phyloP scores from a whole-genome alignment of 1,140 invertebrate species.

The Armadillidium nasatum region DNA sequence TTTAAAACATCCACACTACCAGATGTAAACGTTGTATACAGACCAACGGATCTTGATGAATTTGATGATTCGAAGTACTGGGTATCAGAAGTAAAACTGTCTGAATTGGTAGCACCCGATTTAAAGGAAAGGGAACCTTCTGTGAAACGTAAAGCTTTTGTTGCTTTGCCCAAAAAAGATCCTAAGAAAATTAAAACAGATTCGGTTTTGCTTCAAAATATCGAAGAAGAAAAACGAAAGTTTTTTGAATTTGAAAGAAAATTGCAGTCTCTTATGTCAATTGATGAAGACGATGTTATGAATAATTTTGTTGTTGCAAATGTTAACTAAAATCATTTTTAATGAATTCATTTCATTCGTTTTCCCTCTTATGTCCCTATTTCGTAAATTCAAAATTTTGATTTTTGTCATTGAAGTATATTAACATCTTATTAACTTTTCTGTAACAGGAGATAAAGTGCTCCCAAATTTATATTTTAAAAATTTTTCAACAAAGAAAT shows the following conservation, averaged over 20 bases:
- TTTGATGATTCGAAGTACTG: slow-evolving; percentile 21
- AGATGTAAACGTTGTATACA: slow-evolving; percentile 20
- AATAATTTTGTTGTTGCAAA: too few relatives aligned
- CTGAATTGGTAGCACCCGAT: slow-evolving; percentile 20
- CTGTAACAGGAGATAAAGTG: too few relatives aligned
- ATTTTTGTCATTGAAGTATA: too few relatives aligned
- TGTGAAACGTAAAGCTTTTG: background rate
- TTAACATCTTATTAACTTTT: too few relatives aligned
- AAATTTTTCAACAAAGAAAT: too few relatives aligned
- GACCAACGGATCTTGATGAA: slow-evolving; percentile 7
- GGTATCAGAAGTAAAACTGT: background rate
- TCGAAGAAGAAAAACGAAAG: slow-evolving; percentile 29
- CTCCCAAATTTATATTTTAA: too few relatives aligned
- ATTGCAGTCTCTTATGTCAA: slow-evolving; percentile 17
- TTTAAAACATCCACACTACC: background rate
- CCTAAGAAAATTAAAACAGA: slow-evolving; percentile 13
- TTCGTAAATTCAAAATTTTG: too few relatives aligned
- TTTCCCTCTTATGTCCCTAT: too few relatives aligned
- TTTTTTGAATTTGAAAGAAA: slow-evolving; percentile 28
- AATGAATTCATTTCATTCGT: too few relatives aligned
- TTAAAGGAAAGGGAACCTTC: background rate
- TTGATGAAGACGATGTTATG: slow-evolving; percentile 20
- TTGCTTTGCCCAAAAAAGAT: slow-evolving; percentile 2
- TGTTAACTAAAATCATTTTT: too few relatives aligned
- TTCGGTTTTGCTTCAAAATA: slow-evolving; percentile 24